phyloP scores from a whole-genome alignment of 2,797 vertebrate genomes.

The Pangasius krempfi region DNA sequence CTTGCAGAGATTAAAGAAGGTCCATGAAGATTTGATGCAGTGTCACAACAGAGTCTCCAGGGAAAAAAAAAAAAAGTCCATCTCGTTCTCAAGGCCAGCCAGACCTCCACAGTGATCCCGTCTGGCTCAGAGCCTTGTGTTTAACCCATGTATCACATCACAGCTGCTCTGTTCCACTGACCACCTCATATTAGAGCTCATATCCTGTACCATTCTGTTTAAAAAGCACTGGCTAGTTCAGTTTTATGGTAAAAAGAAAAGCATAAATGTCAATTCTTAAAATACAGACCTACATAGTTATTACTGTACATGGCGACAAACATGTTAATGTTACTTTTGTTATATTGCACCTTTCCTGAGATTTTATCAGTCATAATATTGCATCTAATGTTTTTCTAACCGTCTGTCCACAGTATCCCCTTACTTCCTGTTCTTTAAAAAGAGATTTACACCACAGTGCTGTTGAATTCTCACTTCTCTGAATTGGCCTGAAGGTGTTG shows the following conservation, averaged over 20 bases:
- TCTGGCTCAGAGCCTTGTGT: conserved; percentile 30
- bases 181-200: conserved; percentile 37
- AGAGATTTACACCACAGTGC: neutral
- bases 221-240: neutral
- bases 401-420: neutral
- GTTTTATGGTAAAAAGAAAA: neutral
- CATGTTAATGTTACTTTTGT: neutral
- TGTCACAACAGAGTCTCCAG: conserved; percentile 30
- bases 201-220: neutral
- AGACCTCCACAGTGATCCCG: conserved; percentile 37
- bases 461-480: neutral
- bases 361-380: neutral
- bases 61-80: neutral
- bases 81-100: conserved; percentile 30
- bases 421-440: neutral
- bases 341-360: neutral
- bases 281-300: neutral
- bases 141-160: conserved; percentile 40
- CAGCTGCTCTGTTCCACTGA: conserved; percentile 47
- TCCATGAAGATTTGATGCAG: conserved; percentile 49
- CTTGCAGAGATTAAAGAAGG: conserved; percentile 53
- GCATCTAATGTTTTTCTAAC: neutral
- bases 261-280: neutral
- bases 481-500: neutral
- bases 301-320: neutral